Conservation (phyloP, 1,140 invertebrate species). For the Trypoxylus dichotomus region DNA sequence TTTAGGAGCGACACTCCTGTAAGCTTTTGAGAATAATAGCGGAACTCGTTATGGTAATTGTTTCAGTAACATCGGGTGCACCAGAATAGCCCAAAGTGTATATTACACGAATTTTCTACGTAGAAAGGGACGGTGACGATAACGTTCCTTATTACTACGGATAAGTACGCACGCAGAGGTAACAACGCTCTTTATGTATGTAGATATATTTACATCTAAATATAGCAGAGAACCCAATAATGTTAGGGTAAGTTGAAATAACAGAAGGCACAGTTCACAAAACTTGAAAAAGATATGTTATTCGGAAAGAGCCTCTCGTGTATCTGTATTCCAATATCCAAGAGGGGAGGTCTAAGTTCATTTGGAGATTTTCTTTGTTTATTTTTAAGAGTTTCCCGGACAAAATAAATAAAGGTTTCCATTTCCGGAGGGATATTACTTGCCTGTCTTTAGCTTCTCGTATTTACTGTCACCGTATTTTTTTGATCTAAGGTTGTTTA, state of each 20-base stretch:
- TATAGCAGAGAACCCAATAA: background rate
- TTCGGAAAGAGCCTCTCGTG: background rate
- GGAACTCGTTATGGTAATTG: background rate
- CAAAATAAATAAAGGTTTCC: conserved; percentile 13
- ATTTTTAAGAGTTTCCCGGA: background rate
- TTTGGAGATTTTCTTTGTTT: conserved; percentile 1
- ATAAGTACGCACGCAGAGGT: background rate
- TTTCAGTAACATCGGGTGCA: background rate
- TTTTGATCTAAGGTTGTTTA: background rate
- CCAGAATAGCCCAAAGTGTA: background rate
- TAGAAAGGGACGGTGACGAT: background rate
- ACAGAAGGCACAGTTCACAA: background rate
- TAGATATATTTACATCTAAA: background rate
- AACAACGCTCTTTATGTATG: background rate
- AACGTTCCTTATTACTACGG: background rate
- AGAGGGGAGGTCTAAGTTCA: conserved; percentile 1
- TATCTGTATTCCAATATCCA: background rate
- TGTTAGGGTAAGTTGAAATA: background rate
- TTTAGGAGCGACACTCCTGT: background rate
- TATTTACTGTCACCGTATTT: background rate
- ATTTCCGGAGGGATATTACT: conserved; percentile 12
- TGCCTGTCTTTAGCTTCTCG: background rate
- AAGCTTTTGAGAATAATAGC: background rate
- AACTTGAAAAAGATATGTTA: background rate
- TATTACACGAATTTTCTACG: background rate